Conservation (phyloP, 1,140 invertebrate species). For the Trachelipus rathkii region DNA sequence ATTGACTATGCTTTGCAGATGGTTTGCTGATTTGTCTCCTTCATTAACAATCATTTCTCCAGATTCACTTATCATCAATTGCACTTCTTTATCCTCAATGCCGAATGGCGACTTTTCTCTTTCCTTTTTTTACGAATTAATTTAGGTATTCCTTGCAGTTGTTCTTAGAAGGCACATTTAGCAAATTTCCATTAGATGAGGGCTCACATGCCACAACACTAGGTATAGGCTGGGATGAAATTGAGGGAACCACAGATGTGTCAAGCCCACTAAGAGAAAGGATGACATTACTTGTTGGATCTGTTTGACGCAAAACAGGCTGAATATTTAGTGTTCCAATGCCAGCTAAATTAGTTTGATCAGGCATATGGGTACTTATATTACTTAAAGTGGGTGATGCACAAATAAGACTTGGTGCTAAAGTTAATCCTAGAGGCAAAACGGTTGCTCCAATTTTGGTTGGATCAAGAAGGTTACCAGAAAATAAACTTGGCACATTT, state of each 20-base stretch:
- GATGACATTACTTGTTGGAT: not conserved
- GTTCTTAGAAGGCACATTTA: not conserved
- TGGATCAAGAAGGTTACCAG: not conserved
- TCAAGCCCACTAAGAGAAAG: not conserved
- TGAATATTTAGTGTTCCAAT: not conserved
- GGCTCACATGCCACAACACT: not conserved
- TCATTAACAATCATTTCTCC: constrained; percentile 26
- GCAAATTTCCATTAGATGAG: not conserved
- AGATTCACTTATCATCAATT: constrained; percentile 27
- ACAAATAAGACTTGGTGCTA: not conserved
- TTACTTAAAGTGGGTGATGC: not conserved
- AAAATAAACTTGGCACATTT: constrained; percentile 11
- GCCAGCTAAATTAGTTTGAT: not conserved
- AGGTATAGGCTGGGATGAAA: not conserved
- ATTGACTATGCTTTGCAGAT: constrained; percentile 19
- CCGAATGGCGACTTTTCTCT: not conserved
- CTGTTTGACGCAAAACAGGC: not conserved
- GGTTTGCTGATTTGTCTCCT: constrained; percentile 9
- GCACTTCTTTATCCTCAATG: constrained; percentile 27
- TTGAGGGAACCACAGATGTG: not conserved
- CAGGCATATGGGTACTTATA: not conserved
- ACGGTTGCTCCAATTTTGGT: not conserved
- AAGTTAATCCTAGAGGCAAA: not conserved
- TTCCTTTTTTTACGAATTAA: not conserved
- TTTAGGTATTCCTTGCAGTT: not conserved